Conservation (phyloP, 2,888 invertebrate genomes). For the Scaptomyza polygonia region DNA sequence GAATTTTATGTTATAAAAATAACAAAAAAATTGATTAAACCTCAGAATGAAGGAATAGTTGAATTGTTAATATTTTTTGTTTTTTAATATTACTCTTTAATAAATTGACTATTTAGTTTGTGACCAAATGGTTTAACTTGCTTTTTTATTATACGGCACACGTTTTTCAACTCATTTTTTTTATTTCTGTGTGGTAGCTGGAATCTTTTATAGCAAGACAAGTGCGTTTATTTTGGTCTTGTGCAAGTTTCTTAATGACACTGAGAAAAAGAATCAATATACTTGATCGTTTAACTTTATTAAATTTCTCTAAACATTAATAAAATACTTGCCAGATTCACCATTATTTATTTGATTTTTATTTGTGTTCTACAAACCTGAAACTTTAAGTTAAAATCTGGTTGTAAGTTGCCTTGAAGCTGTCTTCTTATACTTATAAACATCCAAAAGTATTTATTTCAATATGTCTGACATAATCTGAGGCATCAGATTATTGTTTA, state of each 20-base stretch:
- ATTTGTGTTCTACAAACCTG: conserved; percentile 28
- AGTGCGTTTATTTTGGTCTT: conserved; percentile 47
- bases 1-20: neutral
- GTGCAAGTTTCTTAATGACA: conserved; percentile 60
- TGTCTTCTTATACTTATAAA: conserved; percentile 31
- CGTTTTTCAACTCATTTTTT: conserved; percentile 47
- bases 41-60: too few species aligned
- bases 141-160: conserved; percentile 62
- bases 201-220: conserved; percentile 74
- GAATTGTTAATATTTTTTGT: conserved; percentile 12
- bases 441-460: conserved; percentile 13
- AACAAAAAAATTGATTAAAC: neutral
- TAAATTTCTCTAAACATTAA: too few species aligned
- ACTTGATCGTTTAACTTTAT: too few species aligned
- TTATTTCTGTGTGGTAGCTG: conserved; percentile 30
- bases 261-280: conserved; percentile 41
- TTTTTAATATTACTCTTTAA: too few species aligned
- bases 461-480: conserved; percentile 36
- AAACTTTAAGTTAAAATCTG: conserved; percentile 20
- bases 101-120: conserved; percentile 32
- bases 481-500: conserved; percentile 48
- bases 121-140: conserved; percentile 43
- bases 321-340: neutral
- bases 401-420: conserved; percentile 52
- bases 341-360: neutral